These are phyloP conservation scores for Formica aserva DNA, from an alignment of 2,888 invertebrate genomes.

Conservation along the genomic window DNA sequence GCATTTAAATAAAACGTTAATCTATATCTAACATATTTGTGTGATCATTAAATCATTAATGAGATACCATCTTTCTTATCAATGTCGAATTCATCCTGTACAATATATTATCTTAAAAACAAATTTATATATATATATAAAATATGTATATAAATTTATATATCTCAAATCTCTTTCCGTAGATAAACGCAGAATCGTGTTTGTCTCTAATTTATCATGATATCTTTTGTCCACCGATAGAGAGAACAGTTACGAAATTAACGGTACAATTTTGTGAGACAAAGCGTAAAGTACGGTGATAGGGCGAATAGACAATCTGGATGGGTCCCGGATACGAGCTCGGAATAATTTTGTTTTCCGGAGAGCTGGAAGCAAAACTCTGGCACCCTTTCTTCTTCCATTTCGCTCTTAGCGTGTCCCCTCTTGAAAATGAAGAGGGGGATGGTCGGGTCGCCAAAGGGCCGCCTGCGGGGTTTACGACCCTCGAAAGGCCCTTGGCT, in stretches of 20 bases:
- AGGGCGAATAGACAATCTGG: slow-evolving; percentile 36
- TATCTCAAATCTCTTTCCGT: neutral
- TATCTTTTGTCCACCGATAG: neutral
- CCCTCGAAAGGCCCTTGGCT: slow-evolving; percentile 78
- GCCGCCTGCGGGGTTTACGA: slow-evolving; percentile 73
- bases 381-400: slow-evolving; percentile 76
- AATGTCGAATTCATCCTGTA: slow-evolving; percentile 15
- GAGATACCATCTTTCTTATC: slow-evolving; percentile 22
- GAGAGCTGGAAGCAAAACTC: slow-evolving; percentile 68
- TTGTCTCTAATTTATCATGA: neutral
- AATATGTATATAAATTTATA: neutral
- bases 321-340: slow-evolving; percentile 58
- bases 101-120: neutral
- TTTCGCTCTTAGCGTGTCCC: slow-evolving; percentile 71
- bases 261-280: slow-evolving; percentile 16
- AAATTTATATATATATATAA: neutral
- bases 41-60: slow-evolving; percentile 29
- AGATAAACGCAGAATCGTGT: slow-evolving; percentile 3
- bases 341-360: slow-evolving; percentile 74
- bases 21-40: slow-evolving; percentile 44
- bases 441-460: slow-evolving; percentile 69
- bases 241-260: slow-evolving; percentile 10
- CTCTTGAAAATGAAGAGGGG: slow-evolving; percentile 69
- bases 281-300: slow-evolving; percentile 9
- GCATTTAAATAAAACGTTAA: slow-evolving; percentile 47